A percentile compares a stretch with the other conserved stretches of the same genome.
These are phyloP conservation scores for Abramis brama DNA, from an alignment of 2,113 vertebrate genomes.

Conservation along the genomic window DNA sequence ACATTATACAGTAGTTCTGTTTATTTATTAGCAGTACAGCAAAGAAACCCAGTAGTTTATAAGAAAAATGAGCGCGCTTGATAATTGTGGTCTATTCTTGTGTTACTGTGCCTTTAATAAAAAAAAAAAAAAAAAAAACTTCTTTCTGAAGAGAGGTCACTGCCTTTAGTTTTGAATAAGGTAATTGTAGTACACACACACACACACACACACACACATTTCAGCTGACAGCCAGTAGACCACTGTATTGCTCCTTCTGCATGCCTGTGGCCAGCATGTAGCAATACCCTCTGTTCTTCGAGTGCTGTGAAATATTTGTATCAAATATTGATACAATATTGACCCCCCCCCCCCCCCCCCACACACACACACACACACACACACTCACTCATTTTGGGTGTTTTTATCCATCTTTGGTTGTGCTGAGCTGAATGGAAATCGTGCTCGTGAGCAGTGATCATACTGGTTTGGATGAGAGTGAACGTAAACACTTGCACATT, in stretches of 20 bases:
- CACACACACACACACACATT: slow-evolving; percentile 11
- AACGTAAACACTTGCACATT: background rate
- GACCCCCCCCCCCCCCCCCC: slow-evolving; percentile 18
- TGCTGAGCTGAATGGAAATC: slow-evolving; percentile 33
- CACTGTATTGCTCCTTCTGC: slow-evolving; percentile 49
- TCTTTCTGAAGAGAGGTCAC: slow-evolving; percentile 36
- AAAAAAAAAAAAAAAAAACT: background rate
- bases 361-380: background rate
- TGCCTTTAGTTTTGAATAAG: slow-evolving; percentile 54
- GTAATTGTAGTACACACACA: slow-evolving; percentile 42
- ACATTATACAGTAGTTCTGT: background rate
- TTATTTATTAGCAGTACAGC: background rate
- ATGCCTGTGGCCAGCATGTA: slow-evolving; percentile 57
- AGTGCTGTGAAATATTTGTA: slow-evolving; percentile 18
- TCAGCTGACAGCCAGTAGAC: slow-evolving; percentile 59
- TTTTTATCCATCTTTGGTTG: slow-evolving; percentile 14
- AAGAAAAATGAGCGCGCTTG: background rate
- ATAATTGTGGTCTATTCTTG: slow-evolving; percentile 52
- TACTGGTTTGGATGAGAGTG: slow-evolving; percentile 5
- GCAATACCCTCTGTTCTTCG: slow-evolving; percentile 43
- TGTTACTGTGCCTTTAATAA: slow-evolving; percentile 74
- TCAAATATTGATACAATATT: background rate
- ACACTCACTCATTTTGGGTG: background rate
- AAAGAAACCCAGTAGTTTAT: background rate
- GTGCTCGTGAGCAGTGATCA: slow-evolving; percentile 2